Evolutionary conservation across 2,113 vertebrate genomes (phyloP), one percentile per base, ranked within the genome.

Genomic region (Notarius lentiginosus): DNA sequence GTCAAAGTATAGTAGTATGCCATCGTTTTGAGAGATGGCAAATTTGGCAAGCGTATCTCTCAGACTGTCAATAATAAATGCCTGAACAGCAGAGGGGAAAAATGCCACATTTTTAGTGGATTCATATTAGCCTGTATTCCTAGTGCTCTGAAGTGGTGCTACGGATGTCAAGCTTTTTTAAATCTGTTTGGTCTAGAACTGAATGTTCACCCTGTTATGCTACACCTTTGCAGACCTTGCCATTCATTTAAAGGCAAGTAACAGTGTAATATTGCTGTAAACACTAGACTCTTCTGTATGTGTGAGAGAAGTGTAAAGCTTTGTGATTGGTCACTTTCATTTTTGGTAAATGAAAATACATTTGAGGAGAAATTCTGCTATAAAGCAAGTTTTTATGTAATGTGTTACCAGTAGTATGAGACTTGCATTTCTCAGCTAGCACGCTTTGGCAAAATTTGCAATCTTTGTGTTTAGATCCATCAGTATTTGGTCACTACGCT

Each of bases 211-310:
- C 27, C 77, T 79, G 77, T 79, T 79, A 79, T 27, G 56, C 76
- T 58, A 80, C 77, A 80, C 77, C 77, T 34, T 34, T 60, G 55
- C 55, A 60, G 55, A 34, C 7, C 27, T 11, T 60, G 55, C 77
- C 27, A 80, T 80, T 60, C 77, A 58, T 82, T 63, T 11, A 63
- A 82, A 82, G 41, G 77, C 27, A 80, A 80, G 60, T 80, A 79
- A 56, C 55, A 80, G 79, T 47, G 80, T 49, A 49, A 30, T 47
- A 14, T 82, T 82, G 5, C 58, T 82, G 60, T 82, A n/a, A 82
- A 65, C 56, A 65, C 34, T 49, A 49, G 41, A 17, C 18, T 63
- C 58, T n/a, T 65, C 5, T 82, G 34, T 63, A 65, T 18, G 24
- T 49, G 20, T 4, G 4, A 41, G 41, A 65, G 60, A 82, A 49